Conservation (phyloP, 2,113 vertebrate genomes). For the Morone chrysops region DNA sequence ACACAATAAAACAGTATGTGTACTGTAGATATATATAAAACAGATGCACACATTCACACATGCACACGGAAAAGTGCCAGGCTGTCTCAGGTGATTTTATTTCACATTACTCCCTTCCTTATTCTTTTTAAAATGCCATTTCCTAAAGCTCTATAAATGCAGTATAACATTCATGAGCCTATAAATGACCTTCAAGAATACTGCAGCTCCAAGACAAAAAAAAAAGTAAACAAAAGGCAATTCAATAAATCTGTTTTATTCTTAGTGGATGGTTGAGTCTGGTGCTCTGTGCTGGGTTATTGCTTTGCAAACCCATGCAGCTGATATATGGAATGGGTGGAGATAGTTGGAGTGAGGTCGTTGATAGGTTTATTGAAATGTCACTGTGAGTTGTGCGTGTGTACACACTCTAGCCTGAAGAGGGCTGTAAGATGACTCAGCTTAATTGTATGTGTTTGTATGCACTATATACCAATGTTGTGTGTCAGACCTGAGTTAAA, state of each 20-base stretch:
- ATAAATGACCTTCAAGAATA: slow-evolving; percentile 66
- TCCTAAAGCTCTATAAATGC: slow-evolving; percentile 46
- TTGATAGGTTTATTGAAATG: slow-evolving; percentile 70
- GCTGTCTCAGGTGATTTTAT: slow-evolving; percentile 4
- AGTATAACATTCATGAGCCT: slow-evolving; percentile 49
- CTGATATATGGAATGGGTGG: slow-evolving; percentile 57
- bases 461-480: background rate
- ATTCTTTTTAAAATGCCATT: slow-evolving; percentile 48
- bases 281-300: slow-evolving; percentile 47
- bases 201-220: slow-evolving; percentile 11
- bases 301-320: slow-evolving; percentile 51
- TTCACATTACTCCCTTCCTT: background rate
- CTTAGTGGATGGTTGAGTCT: slow-evolving; percentile 47
- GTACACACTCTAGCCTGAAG: slow-evolving; percentile 11
- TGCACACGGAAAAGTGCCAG: background rate
- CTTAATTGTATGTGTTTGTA: slow-evolving; percentile 34
- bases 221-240: slow-evolving; percentile 49
- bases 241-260: slow-evolving; percentile 70
- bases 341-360: slow-evolving; percentile 56
- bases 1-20: background rate
- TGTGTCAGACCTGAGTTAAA: slow-evolving; percentile 15
- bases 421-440: slow-evolving; percentile 34
- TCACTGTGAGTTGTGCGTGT: slow-evolving; percentile 54
- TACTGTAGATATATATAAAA: background rate
- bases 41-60: background rate